phyloP scores from a whole-genome alignment of 2,888 invertebrate genomes.

The Galerucella nymphaeae region DNA sequence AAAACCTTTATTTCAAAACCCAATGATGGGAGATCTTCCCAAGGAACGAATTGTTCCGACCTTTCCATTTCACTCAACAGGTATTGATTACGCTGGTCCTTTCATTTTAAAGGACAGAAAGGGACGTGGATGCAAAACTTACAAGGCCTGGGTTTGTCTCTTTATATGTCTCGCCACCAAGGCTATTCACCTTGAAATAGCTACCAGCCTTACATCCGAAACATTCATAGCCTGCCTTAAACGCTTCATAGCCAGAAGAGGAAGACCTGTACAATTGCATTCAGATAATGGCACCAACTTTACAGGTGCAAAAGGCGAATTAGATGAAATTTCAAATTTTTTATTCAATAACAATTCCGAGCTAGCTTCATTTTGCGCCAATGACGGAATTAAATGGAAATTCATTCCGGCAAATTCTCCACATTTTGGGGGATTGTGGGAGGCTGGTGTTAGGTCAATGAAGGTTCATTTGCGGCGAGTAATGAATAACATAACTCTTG shows the following conservation, averaged over 20 bases:
- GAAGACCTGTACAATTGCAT: not conserved
- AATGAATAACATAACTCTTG: not conserved
- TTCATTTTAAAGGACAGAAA: slow-evolving; percentile 9
- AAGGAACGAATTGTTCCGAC: not conserved
- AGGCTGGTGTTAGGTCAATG: not conserved
- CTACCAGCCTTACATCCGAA: too few species aligned
- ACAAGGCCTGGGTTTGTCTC: not conserved
- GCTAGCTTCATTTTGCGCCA: too few species aligned
- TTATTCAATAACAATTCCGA: too few species aligned
- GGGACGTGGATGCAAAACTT: not conserved
- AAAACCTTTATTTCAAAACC: not conserved
- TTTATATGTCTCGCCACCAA: not conserved
- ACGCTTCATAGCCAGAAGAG: not conserved
- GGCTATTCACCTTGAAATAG: too few species aligned
- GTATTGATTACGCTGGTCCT: not conserved
- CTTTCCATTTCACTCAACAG: not conserved
- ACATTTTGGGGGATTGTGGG: slow-evolving; percentile 8
- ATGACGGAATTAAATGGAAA: too few species aligned
- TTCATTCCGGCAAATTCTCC: not conserved
- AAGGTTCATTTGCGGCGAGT: not conserved
- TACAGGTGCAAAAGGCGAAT: not conserved
- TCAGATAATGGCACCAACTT: not conserved
- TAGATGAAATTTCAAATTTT: too few species aligned
- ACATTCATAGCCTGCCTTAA: too few species aligned
- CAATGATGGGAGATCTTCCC: not conserved